Evolutionary conservation across 2,888 invertebrate species (phyloP), one percentile per base, ranked within the genome.

Genomic region (Anticlea derivata): DNA sequence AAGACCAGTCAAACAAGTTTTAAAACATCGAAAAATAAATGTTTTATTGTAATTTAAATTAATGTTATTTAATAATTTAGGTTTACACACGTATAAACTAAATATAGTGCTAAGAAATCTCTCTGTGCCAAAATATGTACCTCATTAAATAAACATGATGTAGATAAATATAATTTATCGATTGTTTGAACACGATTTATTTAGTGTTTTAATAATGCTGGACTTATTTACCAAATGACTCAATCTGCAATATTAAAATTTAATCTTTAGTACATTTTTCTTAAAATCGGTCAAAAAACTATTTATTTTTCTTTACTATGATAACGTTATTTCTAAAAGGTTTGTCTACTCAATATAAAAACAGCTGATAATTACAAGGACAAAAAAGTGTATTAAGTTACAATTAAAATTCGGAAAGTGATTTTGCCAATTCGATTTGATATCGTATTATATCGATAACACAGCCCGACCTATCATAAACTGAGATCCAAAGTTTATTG

Each of bases 71-170:
- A 80, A 78, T 66, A 73, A 66, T 75, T 51, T 78, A 78, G 79
- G 83, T 82, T 80, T 84, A 84, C 82, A 78, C 81, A 83, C 76
- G 78, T 83, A 80, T 82, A 88, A 78, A 91, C 91, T 78, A 83
- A 54, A 56, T 35, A 73, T 86, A 87, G 83, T 68, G 78, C 61
- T 88, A 89, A 88, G 87, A 80, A 92, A 92, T 93, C 93, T 93
- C 93, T 93, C 93, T 94, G 94, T 94, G 94, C 94, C 94, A 94
- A 94, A 94, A 94, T 92, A 92, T 93, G 94, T 94, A 94, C 94
- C 94, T 94, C 94, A 94, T 93, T 83, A 91, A 92, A 68, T 89
- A 85, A 83, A 86, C 83, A 80, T 80, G 81, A 83, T 80, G 75
- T 89, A 88, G 86, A 81, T 88, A 87, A 86, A 83, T 72, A 48